Conservation (phyloP, 2,888 invertebrate genomes). For the Tuberolachnus salignus region DNA sequence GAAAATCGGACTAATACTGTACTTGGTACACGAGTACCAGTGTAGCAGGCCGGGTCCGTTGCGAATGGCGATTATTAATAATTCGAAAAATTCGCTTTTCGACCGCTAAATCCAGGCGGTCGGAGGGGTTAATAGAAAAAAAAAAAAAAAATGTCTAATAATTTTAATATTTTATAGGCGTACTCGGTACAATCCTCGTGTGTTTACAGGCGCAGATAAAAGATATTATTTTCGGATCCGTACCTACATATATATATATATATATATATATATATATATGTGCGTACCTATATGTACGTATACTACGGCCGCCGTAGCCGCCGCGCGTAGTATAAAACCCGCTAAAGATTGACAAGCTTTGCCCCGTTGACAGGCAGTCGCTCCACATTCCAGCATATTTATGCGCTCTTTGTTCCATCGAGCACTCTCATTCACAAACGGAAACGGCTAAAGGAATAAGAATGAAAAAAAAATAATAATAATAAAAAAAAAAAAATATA, state of each 20-base stretch:
- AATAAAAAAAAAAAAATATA: constrained; percentile 21
- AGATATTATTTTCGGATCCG: constrained; percentile 36
- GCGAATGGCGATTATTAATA: no score
- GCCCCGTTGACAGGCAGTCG: constrained; percentile 49
- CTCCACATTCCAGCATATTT: constrained; percentile 56
- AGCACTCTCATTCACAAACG: constrained; percentile 51
- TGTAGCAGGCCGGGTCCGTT: no score
- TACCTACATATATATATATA: no score
- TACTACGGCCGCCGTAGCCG: not conserved
- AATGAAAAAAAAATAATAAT: constrained; percentile 43
- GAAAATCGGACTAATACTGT: no score
- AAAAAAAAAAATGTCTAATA: no score
- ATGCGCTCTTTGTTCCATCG: constrained; percentile 47
- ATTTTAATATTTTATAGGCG: no score
- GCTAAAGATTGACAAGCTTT: constrained; percentile 50
- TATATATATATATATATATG: no score
- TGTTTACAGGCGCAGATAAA: constrained; percentile 32
- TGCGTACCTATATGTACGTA: no score
- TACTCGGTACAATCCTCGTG: not conserved
- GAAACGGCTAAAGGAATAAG: constrained; percentile 47
- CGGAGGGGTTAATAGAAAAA: no score
- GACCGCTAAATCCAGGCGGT: no score
- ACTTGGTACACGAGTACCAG: no score
- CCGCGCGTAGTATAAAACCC: not conserved
- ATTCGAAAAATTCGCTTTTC: no score